Base-by-base conservation (phyloP, 2,888 invertebrate species). In the Myopa tessellatipennis region DNA sequence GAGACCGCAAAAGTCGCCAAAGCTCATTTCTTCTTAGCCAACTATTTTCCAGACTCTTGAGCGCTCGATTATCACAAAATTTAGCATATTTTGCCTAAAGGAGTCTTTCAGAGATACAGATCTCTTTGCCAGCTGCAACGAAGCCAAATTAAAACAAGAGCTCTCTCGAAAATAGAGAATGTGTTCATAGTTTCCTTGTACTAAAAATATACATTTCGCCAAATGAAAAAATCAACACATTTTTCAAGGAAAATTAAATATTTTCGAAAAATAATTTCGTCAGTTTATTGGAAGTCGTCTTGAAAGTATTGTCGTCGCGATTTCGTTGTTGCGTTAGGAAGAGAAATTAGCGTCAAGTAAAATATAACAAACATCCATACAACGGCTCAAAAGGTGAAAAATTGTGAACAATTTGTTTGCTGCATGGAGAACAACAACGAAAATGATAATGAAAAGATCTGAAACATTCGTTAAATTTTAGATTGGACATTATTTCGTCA, bases 201-300 rank as follows among this genome's bases (percentile, higher is more conserved):
- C 65, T 77, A 77, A 77, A 77, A 77, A 77, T 71, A 67, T 34
- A 75, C 18, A 71, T 18, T 77, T 71, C 40, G 65, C 40, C 55
- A 71, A 77, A 65, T 65, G 67, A 74, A 74, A 71, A 63, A 65
- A 34, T 65, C 71, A 71, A 71, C 45, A 71, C 45, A 71, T 77
- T 34, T 60, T 77, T 77, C 45, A 50, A 68, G 77, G 68, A 55
- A 77, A 77, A 75, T 76, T 71, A 68, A 76, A 75, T 74, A 71
- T 65, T 74, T 79, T 78, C 63, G 78, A 84, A 85, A 63, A 84
- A 86, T 84, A 81, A 81, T 81, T 83, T 82, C 81, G 85, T 85
- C 82, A 85, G 85, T 85, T 85, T 83, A 83, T 84, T 83, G 85
- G 82, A 83, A 83, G 82, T 82, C 83, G 84, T 85, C 82, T 45